Conservation (phyloP, 2,113 vertebrate genomes). For the Dascyllus trimaculatus region DNA sequence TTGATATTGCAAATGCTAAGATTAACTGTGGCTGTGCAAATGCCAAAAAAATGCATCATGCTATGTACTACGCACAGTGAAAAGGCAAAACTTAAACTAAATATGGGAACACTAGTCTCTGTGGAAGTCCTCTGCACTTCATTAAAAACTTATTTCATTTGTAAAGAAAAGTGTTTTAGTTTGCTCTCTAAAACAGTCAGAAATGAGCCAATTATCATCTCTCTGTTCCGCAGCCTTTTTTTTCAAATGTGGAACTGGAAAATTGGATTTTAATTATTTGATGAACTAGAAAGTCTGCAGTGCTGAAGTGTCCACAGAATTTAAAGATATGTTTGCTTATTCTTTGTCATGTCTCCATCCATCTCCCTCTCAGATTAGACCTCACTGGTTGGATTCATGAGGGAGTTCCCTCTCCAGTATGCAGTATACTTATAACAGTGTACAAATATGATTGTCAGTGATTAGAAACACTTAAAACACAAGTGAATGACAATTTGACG, state of each 20-base stretch:
- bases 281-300: background rate
- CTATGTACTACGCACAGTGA: background rate
- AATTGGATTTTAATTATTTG: slow-evolving; percentile 48
- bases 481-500: too few relatives aligned
- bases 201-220: slow-evolving; percentile 6
- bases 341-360: background rate
- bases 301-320: background rate
- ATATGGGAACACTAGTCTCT: background rate
- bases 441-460: too few relatives aligned
- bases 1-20: background rate
- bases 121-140: background rate
- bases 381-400: background rate
- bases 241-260: background rate
- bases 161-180: slow-evolving; percentile 1
- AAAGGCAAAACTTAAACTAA: background rate
- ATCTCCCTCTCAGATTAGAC: background rate
- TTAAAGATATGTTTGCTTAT: background rate
- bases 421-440: too few relatives aligned
- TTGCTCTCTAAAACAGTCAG: background rate
- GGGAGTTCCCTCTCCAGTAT: too few relatives aligned
- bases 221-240: background rate
- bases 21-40: background rate
- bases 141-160: slow-evolving; percentile 18
- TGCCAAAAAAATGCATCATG: too few relatives aligned
- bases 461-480: too few relatives aligned